Evolutionary conservation across 2,797 vertebrate genomes (phyloP).

Genomic region (Apodemus agrarius): DNA sequence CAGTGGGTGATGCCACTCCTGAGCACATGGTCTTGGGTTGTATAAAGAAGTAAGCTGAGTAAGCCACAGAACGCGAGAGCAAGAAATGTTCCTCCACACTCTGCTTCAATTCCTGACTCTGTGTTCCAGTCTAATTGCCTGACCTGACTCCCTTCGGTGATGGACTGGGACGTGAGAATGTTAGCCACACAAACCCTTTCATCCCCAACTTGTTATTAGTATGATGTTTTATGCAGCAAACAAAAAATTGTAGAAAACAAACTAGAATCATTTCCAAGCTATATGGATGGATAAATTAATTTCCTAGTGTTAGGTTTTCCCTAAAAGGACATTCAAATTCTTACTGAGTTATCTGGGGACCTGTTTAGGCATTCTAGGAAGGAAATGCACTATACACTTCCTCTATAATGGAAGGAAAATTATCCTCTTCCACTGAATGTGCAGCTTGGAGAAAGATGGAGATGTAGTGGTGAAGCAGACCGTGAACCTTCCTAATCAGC

Average conservation of each 20-base stretch:
- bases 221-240: not conserved
- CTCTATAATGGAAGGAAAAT: not conserved
- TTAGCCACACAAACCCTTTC: not conserved
- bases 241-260: not conserved
- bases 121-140: not conserved
- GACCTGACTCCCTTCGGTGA: not conserved
- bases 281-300: not conserved
- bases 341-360: constrained; percentile 15
- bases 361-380: not conserved
- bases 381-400: not conserved
- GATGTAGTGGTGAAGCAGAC: not conserved
- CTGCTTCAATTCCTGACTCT: not conserved
- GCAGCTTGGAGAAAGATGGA: not conserved
- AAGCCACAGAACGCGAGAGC: not conserved
- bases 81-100: not conserved
- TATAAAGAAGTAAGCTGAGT: not conserved
- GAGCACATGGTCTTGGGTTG: too few species aligned
- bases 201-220: not conserved
- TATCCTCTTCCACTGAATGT: not conserved
- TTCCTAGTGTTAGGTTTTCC: not conserved
- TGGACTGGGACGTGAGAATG: not conserved
- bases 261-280: not conserved
- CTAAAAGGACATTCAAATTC: not conserved
- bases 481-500: not conserved
- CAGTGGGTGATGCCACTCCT: not conserved